Percentiles rank a stretch among this genome's conserved stretches.
Evolutionary conservation across 2,888 invertebrate species (phyloP).

Genomic region (Lypha dubia): DNA sequence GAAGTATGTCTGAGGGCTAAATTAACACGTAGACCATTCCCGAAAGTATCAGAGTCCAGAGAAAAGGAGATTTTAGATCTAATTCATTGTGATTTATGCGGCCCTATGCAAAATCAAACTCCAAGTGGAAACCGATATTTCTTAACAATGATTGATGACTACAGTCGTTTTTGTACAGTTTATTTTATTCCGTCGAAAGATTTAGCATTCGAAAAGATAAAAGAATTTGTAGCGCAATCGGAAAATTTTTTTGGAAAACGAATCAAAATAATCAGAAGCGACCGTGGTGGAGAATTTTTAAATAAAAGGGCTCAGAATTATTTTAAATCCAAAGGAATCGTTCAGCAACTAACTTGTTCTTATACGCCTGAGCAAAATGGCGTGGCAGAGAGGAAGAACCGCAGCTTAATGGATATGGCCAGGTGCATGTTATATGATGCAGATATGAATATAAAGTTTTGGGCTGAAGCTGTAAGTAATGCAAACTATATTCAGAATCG

Average conservation of each 20-base stretch:
- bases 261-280: neutral
- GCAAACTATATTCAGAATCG: constrained; percentile 7
- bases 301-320: neutral
- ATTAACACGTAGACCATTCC: constrained; percentile 24
- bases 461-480: neutral
- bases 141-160: constrained; percentile 47
- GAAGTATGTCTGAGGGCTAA: constrained; percentile 45
- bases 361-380: constrained; percentile 31
- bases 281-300: no score
- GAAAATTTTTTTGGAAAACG: neutral
- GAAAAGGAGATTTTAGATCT: constrained; percentile 15
- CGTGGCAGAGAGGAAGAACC: constrained; percentile 21
- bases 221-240: constrained; percentile 14
- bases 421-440: constrained; percentile 2
- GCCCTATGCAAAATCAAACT: constrained; percentile 35
- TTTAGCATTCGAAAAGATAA: constrained; percentile 29
- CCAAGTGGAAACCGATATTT: constrained; percentile 41
- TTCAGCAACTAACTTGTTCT: neutral
- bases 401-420: constrained; percentile 5
- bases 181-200: no score
- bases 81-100: no score
- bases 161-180: constrained; percentile 43
- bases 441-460: neutral
- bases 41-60: constrained; percentile 27
- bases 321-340: constrained; percentile 4